phyloP scores from a whole-genome alignment of 1,140 invertebrate genomes.

The Kradibia gibbosae region DNA sequence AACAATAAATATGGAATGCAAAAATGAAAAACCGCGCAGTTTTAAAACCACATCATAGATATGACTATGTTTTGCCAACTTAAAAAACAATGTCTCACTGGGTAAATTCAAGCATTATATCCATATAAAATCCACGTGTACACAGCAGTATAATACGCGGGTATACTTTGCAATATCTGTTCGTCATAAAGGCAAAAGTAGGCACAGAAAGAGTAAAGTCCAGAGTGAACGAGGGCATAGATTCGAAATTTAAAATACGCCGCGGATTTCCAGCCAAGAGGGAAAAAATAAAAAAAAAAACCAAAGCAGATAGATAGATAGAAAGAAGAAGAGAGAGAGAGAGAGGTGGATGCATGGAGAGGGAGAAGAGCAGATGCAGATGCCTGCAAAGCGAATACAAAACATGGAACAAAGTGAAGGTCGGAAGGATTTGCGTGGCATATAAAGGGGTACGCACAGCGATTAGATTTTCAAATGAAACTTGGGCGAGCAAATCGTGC shows the following conservation, averaged over 20 bases:
- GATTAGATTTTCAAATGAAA: conserved; percentile 51
- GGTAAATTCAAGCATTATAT: conserved; percentile 35
- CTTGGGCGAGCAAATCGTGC: conserved; percentile 46
- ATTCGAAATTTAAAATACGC: conserved; percentile 32
- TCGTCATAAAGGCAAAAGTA: conserved; percentile 31
- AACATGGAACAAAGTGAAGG: conserved; percentile 46
- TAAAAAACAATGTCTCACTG: conserved; percentile 41
- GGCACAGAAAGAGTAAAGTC: conserved; percentile 41
- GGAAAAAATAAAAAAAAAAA: conserved; percentile 17
- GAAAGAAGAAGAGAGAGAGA: not conserved
- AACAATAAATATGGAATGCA: no score
- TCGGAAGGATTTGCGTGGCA: conserved; percentile 40
- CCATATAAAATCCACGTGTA: conserved; percentile 13
- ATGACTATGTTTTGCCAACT: conserved; percentile 42
- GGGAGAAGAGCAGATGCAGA: not conserved
- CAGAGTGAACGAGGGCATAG: not conserved
- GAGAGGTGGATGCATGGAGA: not conserved
- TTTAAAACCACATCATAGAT: conserved; percentile 21
- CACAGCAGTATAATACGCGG: not conserved
- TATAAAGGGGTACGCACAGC: not conserved
- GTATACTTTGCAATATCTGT: conserved; percentile 20
- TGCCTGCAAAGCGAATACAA: conserved; percentile 35
- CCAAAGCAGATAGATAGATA: not conserved
- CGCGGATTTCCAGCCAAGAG: not conserved
- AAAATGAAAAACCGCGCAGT: not conserved